Conservation (phyloP, 2,113 vertebrate genomes). For the Sceloporus undulatus region DNA sequence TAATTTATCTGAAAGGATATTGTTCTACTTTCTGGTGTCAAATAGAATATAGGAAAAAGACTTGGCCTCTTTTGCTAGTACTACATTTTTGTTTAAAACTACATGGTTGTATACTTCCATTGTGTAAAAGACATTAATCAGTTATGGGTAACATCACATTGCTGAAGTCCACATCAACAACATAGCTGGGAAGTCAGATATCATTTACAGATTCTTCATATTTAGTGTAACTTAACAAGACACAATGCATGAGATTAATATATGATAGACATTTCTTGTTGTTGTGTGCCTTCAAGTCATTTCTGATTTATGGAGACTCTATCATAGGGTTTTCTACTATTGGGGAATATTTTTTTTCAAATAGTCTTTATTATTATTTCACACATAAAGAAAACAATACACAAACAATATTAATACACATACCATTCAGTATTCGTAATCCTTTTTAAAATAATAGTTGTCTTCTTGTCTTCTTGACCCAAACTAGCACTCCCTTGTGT, state of each 20-base stretch:
- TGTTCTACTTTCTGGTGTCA: conserved; percentile 7
- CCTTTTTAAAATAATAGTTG: too few relatives aligned
- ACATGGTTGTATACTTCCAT: not conserved
- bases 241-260: not conserved
- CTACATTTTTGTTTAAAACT: not conserved
- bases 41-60: conserved; percentile 5
- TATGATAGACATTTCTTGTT: not conserved
- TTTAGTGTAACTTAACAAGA: not conserved
- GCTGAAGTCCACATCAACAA: not conserved
- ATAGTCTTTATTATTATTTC: too few relatives aligned
- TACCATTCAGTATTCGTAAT: too few relatives aligned
- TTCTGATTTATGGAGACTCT: too few relatives aligned
- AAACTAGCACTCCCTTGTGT: too few relatives aligned
- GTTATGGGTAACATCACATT: conserved; percentile 6
- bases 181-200: not conserved
- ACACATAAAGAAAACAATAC: too few relatives aligned
- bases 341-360: not conserved
- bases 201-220: not conserved
- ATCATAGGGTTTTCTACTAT: too few relatives aligned
- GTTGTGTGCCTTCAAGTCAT: too few relatives aligned
- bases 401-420: too few relatives aligned
- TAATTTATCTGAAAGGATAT: conserved; percentile 51
- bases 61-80: not conserved
- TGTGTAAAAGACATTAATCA: conserved; percentile 40
- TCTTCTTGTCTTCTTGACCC: too few relatives aligned